Evolutionary conservation across 1,140 invertebrate species (phyloP).

Genomic region (Armadillidium nasatum): DNA sequence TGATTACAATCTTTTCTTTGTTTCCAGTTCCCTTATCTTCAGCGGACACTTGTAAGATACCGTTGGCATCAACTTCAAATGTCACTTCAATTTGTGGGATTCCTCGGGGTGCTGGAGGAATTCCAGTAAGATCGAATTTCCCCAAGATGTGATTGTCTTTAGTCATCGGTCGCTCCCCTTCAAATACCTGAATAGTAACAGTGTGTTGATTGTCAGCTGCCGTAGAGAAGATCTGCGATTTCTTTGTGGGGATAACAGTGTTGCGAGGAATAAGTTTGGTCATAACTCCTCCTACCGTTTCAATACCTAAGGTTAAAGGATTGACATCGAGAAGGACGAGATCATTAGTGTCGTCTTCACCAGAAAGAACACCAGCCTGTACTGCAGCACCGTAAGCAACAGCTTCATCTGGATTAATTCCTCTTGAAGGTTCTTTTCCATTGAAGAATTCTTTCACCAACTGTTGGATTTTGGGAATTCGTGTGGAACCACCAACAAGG

Average conservation of each 20-base stretch:
- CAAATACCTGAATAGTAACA: slow-evolving; percentile 95
- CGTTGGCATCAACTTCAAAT: slow-evolving; percentile 60
- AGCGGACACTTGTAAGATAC: slow-evolving; percentile 91
- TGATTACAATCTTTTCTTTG: slow-evolving; percentile 94
- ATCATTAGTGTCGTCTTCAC: slow-evolving; percentile 90
- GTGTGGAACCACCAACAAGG: slow-evolving; percentile 95
- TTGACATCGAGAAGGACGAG: slow-evolving; percentile 97
- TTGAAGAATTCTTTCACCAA: slow-evolving; percentile 98
- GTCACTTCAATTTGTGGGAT: slow-evolving; percentile 99
- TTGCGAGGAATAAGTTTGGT: slow-evolving; percentile 97
- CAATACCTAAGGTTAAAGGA: slow-evolving; percentile 96
- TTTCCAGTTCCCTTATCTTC: slow-evolving; percentile 99
- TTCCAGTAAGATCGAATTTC: slow-evolving; percentile 97
- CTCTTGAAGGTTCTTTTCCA: slow-evolving; percentile 93
- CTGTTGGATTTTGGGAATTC: slow-evolving; percentile 98
- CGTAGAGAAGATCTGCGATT: slow-evolving; percentile 99
- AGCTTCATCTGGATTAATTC: slow-evolving; percentile 98
- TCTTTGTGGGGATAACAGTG: slow-evolving; percentile 91
- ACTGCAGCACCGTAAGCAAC: slow-evolving; percentile 98
- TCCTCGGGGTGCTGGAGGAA: slow-evolving; percentile 93
- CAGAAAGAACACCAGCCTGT: slow-evolving; percentile 65
- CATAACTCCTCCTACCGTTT: slow-evolving; percentile 99
- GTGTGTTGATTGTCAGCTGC: slow-evolving; percentile 97
- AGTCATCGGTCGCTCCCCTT: slow-evolving; percentile 98
- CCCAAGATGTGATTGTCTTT: slow-evolving; percentile 97